Evolutionary conservation across 2,113 vertebrate species (phyloP), one percentile per base, ranked within the genome.

Genomic region (Microtus pennsylvanicus): DNA sequence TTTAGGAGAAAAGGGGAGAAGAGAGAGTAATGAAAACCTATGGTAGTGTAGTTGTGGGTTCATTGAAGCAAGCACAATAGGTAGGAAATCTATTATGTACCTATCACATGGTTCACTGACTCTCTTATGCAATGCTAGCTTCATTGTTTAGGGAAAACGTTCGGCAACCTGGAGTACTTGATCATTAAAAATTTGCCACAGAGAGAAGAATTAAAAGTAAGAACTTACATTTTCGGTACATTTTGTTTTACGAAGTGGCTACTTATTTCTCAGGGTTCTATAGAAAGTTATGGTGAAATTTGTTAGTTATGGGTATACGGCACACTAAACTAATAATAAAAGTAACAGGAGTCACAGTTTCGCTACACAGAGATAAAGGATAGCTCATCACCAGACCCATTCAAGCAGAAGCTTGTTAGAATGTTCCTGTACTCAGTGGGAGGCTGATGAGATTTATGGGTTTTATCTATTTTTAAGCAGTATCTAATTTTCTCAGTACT

Each of bases 401-500:
- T 97, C 24, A 75, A 82, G 47, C n/a, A 94, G 93, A 89, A 89
- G 33, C 78, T 94, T 90, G 33, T 87, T 86, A 87, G 45, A 89
- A 16, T 63, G 42, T 42, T 94, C 70, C 92, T 78, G 22, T 74
- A 75, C 65, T 89, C 93, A 38, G n/a, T n/a, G 4, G 81, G 86
- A 96, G 50, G n/a, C 16, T 87, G 85, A 94, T 92, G 61, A 91
- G 81, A 94, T 90, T 47, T 90, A 65, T 87, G 22, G 5, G 52
- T 82, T 72, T 89, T 87, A 93, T 65, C n/a, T 81, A 76, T 72
- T 96, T 95, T 95, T 85, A 90, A 81, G 80, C 80, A 93, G 50
- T 90, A 88, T 88, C 76, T 90, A 90, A 94, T 81, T 91, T 47
- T 95, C 35, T 92, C 67, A 33, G 28, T 74, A n/a, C 30, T 77